phyloP scores from a whole-genome alignment of 1,140 invertebrate species.

The Drosophila prosaltans region DNA sequence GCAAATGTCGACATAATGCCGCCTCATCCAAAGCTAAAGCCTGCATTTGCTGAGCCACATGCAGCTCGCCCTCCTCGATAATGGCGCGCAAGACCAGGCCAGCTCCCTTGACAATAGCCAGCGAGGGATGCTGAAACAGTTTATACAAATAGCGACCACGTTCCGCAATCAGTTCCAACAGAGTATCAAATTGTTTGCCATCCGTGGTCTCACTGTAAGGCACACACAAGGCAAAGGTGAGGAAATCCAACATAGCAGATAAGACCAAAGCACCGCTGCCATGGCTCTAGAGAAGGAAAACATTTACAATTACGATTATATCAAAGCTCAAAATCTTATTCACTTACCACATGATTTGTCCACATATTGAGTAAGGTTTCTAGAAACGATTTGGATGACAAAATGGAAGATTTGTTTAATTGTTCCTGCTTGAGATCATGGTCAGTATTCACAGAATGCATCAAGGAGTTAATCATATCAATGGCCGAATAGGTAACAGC shows the following conservation, averaged over 20 bases:
- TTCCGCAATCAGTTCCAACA: slow-evolving; percentile 96
- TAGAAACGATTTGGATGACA: slow-evolving; percentile 96
- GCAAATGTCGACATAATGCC: slow-evolving; percentile 96
- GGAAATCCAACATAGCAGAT: slow-evolving; percentile 98
- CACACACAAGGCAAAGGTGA: slow-evolving; percentile 99
- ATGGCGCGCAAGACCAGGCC: slow-evolving; percentile 98
- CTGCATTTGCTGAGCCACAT: slow-evolving; percentile 97
- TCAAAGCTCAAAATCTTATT: background rate
- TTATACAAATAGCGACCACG: slow-evolving; percentile 95
- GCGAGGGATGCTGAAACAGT: slow-evolving; percentile 98
- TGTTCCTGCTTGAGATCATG: slow-evolving; percentile 98
- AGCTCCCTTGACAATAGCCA: slow-evolving; percentile 99
- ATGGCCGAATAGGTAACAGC: slow-evolving; percentile 97
- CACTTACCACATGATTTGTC: slow-evolving; percentile 95
- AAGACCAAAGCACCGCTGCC: slow-evolving; percentile 92
- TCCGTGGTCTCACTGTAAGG: slow-evolving; percentile 99
- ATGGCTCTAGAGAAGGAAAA: slow-evolving; percentile 86
- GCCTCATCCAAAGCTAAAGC: slow-evolving; percentile 97
- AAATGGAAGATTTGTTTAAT: slow-evolving; percentile 97
- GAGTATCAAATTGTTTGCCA: slow-evolving; percentile 97
- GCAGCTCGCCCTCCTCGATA: slow-evolving; percentile 97
- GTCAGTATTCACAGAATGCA: slow-evolving; percentile 99
- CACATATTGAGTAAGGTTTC: slow-evolving; percentile 97
- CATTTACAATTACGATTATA: too few relatives aligned
- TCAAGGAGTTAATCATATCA: slow-evolving; percentile 98